Conservation (phyloP, 2,888 invertebrate genomes). For the Luperina nickerlii region DNA sequence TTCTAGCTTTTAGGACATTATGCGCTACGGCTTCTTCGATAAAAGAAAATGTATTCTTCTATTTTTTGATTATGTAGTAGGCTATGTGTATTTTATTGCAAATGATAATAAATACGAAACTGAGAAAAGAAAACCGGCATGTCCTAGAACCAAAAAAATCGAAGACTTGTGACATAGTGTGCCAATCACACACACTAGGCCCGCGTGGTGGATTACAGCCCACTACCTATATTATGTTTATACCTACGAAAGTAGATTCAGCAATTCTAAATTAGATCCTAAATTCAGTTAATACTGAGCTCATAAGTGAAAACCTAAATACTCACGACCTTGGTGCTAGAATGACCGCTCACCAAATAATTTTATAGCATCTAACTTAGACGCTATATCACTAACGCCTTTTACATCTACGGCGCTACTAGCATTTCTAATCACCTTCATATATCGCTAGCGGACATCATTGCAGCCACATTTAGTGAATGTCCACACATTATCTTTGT, state of each 20-base stretch:
- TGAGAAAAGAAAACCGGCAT: background rate
- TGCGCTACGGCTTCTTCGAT: background rate
- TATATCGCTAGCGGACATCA: constrained; percentile 5
- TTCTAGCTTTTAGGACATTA: background rate
- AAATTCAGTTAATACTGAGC: constrained; percentile 15
- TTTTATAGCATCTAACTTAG: constrained; percentile 8
- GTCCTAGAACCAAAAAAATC: background rate
- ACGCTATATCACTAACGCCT: constrained; percentile 7
- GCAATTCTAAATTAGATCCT: background rate
- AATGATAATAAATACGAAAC: background rate
- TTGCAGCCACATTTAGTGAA: constrained; percentile 10
- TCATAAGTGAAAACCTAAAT: constrained; percentile 26
- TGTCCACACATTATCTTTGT: constrained; percentile 11
- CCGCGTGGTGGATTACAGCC: background rate
- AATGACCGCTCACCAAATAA: constrained; percentile 29
- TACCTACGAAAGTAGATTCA: background rate
- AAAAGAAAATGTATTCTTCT: background rate
- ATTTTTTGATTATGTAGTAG: background rate
- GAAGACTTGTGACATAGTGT: background rate
- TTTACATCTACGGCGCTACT: constrained; percentile 19
- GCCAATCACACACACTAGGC: background rate
- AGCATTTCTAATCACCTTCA: constrained; percentile 35
- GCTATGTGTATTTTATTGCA: background rate
- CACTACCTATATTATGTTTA: background rate
- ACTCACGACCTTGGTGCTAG: constrained; percentile 20